phyloP scores from a whole-genome alignment of 2,113 vertebrate species.

The Microtus oregoni region DNA sequence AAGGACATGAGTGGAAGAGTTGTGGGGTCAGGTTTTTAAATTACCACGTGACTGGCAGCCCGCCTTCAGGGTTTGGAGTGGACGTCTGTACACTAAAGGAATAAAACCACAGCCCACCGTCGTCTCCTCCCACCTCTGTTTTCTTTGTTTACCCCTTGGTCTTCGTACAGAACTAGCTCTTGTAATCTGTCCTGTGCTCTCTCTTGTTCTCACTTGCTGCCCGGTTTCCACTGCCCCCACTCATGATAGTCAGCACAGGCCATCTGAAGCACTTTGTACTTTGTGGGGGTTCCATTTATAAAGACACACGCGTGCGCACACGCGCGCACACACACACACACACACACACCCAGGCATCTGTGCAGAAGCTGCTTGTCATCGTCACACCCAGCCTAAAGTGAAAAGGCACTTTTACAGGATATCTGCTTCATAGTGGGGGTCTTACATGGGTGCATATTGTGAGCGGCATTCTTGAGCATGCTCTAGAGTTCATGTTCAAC shows the following conservation, averaged over 20 bases:
- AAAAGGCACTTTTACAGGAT: neutral
- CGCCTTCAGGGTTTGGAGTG: slow-evolving; percentile 41
- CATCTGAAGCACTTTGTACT: slow-evolving; percentile 3
- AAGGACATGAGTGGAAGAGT: slow-evolving; percentile 40
- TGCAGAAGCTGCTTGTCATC: neutral
- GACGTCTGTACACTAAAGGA: slow-evolving; percentile 17
- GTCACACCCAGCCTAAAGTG: neutral
- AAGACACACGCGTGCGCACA: neutral
- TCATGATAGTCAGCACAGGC: slow-evolving; percentile 13
- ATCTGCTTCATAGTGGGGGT: neutral
- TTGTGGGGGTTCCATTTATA: neutral
- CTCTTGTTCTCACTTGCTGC: slow-evolving; percentile 42
- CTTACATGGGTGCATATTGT: neutral
- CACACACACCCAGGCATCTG: neutral
- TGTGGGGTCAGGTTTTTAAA: slow-evolving; percentile 67
- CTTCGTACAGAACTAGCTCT: neutral
- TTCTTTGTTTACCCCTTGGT: neutral
- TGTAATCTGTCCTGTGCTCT: neutral
- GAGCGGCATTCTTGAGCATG: neutral
- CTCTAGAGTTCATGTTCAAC: slow-evolving; percentile 22
- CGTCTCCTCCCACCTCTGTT: neutral
- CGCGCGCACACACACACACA: neutral
- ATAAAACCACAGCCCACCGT: neutral
- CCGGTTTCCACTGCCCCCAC: neutral
- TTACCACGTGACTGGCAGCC: slow-evolving; percentile 38